Evolutionary conservation across 2,113 vertebrate genomes (phyloP).

Genomic region (Hydrolagus affinis): DNA sequence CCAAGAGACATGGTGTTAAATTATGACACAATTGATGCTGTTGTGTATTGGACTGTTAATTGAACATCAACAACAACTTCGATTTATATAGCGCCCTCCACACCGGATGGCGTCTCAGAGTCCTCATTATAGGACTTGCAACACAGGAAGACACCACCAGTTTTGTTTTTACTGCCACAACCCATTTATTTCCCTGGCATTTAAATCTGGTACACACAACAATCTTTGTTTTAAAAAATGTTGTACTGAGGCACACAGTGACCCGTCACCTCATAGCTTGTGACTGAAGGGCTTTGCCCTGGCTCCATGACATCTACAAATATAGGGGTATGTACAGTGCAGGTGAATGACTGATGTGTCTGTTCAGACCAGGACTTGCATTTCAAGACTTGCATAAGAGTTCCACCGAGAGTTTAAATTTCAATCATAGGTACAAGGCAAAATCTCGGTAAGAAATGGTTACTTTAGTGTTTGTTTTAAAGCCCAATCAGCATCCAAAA

Average conservation of each 20-base stretch:
- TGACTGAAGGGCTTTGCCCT: too few relatives aligned
- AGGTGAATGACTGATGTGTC: constrained; percentile 5
- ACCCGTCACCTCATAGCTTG: too few relatives aligned
- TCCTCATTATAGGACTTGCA: too few relatives aligned
- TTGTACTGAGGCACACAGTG: too few relatives aligned
- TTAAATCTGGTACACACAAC: too few relatives aligned
- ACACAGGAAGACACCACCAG: too few relatives aligned
- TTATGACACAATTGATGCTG: not conserved
- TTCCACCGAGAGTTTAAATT: constrained; percentile 19
- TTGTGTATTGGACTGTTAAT: not conserved
- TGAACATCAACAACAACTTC: too few relatives aligned
- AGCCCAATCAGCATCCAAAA: not conserved
- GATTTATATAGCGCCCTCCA: too few relatives aligned
- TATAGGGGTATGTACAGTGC: not conserved
- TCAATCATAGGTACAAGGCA: not conserved
- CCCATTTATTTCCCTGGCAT: too few relatives aligned
- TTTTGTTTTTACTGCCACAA: too few relatives aligned
- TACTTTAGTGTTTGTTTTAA: not conserved
- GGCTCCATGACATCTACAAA: not conserved
- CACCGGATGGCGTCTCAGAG: too few relatives aligned
- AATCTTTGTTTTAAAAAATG: too few relatives aligned
- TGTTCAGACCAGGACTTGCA: not conserved
- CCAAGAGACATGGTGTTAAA: not conserved
- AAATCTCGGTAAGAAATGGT: not conserved
- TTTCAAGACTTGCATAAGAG: not conserved